Percentiles rank a stretch among this genome's conserved stretches.
These are phyloP conservation scores for Limosa lapponica DNA, from an alignment of 2,797 vertebrate species.

Conservation along the genomic window DNA sequence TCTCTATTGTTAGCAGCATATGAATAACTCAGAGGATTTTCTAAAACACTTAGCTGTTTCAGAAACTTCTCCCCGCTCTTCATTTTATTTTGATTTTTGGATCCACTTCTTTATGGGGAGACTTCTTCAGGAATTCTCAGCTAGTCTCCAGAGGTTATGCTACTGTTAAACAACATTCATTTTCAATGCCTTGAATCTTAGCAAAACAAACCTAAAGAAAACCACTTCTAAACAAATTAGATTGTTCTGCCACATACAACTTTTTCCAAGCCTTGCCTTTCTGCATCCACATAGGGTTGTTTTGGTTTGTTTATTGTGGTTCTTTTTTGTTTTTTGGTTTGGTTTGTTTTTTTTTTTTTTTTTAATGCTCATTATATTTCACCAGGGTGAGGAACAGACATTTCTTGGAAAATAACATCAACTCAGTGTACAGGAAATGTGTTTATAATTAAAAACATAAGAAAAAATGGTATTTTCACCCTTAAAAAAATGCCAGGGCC, in stretches of 20 bases:
- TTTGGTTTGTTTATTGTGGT: background rate
- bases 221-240: background rate
- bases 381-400: background rate
- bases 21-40: constrained; percentile 44
- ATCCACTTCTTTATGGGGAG: background rate
- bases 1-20: constrained; percentile 32
- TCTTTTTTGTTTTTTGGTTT: background rate
- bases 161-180: background rate
- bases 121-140: background rate
- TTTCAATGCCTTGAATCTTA: background rate
- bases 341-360: background rate
- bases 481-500: background rate
- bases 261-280: background rate
- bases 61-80: background rate
- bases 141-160: background rate
- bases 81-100: background rate
- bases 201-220: background rate
- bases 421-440: background rate
- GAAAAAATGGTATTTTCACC: background rate
- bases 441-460: background rate
- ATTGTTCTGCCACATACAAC: background rate
- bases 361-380: background rate
- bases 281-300: background rate
- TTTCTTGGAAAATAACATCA: background rate
- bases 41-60: background rate